Percentiles rank a stretch among this genome's conserved stretches.
Evolutionary conservation across 2,113 vertebrate genomes (phyloP).

Genomic region (Xiphophorus couchianus): DNA sequence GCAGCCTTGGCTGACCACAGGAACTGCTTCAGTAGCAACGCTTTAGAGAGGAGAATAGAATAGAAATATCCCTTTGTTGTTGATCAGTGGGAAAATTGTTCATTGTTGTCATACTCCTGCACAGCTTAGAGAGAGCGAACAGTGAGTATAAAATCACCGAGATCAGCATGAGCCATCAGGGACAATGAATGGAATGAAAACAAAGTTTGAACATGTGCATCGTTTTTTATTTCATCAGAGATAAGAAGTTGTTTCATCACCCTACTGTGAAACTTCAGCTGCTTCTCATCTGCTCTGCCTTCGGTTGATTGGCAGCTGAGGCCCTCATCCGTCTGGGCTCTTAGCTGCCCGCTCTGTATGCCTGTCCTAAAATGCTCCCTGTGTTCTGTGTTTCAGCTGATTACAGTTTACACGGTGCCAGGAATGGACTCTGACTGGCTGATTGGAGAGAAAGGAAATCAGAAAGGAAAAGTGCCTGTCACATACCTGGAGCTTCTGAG

Average conservation of each 20-base stretch:
- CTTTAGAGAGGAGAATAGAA: too few species aligned
- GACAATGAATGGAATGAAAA: neutral
- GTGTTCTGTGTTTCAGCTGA: slow-evolving; percentile 82
- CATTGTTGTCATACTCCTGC: neutral
- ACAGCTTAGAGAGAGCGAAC: neutral
- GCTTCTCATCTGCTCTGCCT: too few species aligned
- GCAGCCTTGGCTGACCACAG: too few species aligned
- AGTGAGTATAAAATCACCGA: neutral
- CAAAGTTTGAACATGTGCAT: neutral
- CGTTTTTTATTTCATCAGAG: too few species aligned
- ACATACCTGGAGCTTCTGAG: slow-evolving; percentile 97
- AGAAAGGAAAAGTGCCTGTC: slow-evolving; percentile 95
- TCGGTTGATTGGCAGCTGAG: too few species aligned
- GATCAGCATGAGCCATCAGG: neutral
- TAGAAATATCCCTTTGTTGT: too few species aligned
- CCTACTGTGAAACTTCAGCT: too few species aligned
- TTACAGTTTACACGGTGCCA: slow-evolving; percentile 94
- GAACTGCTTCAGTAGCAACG: too few species aligned
- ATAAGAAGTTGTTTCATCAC: too few species aligned
- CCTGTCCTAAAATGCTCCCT: neutral
- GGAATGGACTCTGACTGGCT: slow-evolving; percentile 99
- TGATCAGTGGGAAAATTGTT: neutral
- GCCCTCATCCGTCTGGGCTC: too few species aligned
- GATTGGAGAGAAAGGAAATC: slow-evolving; percentile 91
- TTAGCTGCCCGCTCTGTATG: neutral